Evolutionary conservation across 2,888 invertebrate genomes (phyloP).

Genomic region (Brachyptera risi): DNA sequence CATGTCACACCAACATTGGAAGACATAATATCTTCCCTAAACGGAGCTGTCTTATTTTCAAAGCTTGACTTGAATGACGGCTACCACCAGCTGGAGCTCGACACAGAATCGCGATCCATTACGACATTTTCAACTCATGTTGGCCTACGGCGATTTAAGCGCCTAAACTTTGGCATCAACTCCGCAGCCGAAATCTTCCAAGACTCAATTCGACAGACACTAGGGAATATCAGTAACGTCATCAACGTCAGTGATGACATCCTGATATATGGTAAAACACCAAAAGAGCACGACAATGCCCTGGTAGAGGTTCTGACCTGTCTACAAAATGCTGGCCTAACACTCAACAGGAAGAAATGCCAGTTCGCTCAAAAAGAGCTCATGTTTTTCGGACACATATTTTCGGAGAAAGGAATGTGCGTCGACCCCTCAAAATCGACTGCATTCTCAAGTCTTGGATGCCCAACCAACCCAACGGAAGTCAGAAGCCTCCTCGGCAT

Average conservation of each 20-base stretch:
- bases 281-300: no score
- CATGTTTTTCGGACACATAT: conserved; percentile 1
- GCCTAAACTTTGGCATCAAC: neutral
- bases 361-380: conserved; percentile 2
- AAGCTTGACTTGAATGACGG: neutral
- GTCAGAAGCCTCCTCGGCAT: neutral
- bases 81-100: conserved; percentile 5
- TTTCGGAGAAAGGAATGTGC: neutral
- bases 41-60: neutral
- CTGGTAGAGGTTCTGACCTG: neutral
- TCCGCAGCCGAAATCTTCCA: conserved; percentile 8
- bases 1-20: conserved; percentile 3
- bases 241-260: conserved; percentile 9
- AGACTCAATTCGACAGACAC: neutral
- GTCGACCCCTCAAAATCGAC: neutral
- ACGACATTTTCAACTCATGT: no score
- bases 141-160: neutral
- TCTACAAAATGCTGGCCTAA: neutral
- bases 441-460: neutral
- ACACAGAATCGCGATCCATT: no score
- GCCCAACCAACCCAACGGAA: neutral
- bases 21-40: conserved; percentile 5
- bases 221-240: neutral
- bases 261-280: no score
- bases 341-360: conserved; percentile 2